Evolutionary conservation across 2,888 invertebrate genomes (phyloP).

Genomic region (Cheilosia grossa): DNA sequence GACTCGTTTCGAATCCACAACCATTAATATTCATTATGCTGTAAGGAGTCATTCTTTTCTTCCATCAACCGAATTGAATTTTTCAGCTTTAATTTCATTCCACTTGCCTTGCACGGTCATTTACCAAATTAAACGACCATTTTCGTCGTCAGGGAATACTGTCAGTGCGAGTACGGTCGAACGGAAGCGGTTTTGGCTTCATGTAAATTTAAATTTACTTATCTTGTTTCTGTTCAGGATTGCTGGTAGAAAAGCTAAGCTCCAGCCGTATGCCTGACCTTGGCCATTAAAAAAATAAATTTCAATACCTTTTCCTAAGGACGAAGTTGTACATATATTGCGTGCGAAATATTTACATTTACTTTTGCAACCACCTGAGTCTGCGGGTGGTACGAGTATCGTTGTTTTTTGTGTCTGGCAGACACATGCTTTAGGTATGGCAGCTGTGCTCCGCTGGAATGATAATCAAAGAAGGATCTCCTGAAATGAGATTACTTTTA

Average conservation of each 20-base stretch:
- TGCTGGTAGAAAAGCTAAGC: not conserved
- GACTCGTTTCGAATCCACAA: not conserved
- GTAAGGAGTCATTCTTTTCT: not conserved
- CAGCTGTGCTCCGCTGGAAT: not conserved
- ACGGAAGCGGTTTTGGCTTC: slow-evolving; percentile 15
- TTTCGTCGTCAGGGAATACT: not conserved
- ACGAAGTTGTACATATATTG: slow-evolving; percentile 1
- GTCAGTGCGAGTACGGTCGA: slow-evolving; percentile 9
- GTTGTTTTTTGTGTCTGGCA: not conserved
- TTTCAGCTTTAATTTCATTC: slow-evolving; percentile 44
- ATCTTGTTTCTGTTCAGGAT: not conserved
- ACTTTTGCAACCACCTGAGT: slow-evolving; percentile 31
- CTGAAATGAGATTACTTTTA: slow-evolving; percentile 1
- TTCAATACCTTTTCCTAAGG: slow-evolving; percentile 30
- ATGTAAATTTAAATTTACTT: slow-evolving; percentile 27
- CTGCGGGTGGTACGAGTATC: not conserved
- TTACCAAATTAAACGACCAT: slow-evolving; percentile 50
- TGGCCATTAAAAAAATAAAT: slow-evolving; percentile 33
- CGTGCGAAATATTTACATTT: slow-evolving; percentile 31
- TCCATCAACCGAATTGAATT: slow-evolving; percentile 36
- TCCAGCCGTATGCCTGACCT: not conserved
- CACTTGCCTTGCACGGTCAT: slow-evolving; percentile 24
- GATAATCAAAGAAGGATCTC: not conserved
- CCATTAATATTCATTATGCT: not conserved
- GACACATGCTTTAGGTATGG: not conserved